Conservation (phyloP, 2,888 invertebrate genomes). For the Diploptera punctata region DNA sequence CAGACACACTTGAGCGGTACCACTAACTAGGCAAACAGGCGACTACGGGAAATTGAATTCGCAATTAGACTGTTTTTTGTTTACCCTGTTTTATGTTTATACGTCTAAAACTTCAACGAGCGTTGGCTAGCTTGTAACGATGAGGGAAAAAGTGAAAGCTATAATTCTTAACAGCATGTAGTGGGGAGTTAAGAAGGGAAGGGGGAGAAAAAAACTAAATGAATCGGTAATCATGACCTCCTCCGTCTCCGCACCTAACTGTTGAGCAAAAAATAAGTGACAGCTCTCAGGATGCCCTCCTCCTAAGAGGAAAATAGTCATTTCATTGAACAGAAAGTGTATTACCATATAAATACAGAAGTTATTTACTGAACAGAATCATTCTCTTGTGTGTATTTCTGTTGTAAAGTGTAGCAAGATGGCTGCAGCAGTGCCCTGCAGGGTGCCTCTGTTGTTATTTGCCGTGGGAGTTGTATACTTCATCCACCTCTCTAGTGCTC, state of each 20-base stretch:
- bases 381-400: conserved; percentile 15
- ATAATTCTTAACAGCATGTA: neutral
- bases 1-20: conserved; percentile 2
- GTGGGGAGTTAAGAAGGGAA: neutral
- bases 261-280: neutral
- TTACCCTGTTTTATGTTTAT: too few relatives aligned
- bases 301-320: conserved; percentile 1
- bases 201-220: neutral
- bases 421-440: conserved; percentile 1
- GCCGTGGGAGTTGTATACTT: neutral
- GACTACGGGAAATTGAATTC: neutral
- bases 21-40: too few relatives aligned
- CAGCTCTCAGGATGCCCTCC: neutral
- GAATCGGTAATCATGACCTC: neutral
- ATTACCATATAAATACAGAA: conserved; percentile 32
- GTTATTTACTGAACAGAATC: neutral
- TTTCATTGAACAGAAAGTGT: neutral
- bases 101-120: neutral
- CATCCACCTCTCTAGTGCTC: neutral
- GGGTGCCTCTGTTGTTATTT: conserved; percentile 4
- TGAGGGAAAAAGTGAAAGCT: conserved; percentile 29
- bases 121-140: neutral
- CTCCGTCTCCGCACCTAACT: neutral
- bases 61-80: neutral
- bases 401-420: too few relatives aligned